Evolutionary conservation across 2,797 vertebrate species (phyloP), one percentile per base, ranked within the genome.

Genomic region (Pseudopleuronectes americanus): DNA sequence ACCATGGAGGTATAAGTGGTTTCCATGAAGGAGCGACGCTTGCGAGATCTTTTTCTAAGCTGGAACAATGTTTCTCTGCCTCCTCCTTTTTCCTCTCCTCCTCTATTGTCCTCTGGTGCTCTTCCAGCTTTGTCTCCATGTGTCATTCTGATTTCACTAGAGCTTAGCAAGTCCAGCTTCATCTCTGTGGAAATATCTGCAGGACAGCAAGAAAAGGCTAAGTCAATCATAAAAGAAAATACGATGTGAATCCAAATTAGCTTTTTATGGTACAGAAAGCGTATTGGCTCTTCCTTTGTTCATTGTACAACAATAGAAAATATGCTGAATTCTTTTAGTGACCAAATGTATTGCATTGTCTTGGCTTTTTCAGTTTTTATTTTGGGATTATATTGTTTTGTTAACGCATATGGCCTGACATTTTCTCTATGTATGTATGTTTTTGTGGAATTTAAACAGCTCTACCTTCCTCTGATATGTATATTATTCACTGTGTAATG

Each of bases 21-120:
- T 84, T 95, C 93, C 89, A 95, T 80, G 70, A 91, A 95, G 47
- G 95, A 95, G 10, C 94, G 93, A 0, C 94, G 93, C 67, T 95
- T 95, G 14, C 90, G 89, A 47, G 90, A 93, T 74, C 90, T 92
- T 79, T 90, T 93, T 61, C 88, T 83, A 51, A 93, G 84, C 64
- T 90, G 86, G 33, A 83, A 80, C 53, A 87, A 61, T 2, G 87
- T 86, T 57, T 88, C 88, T 71, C 57, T 56, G 38, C 61, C 77
- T 70, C 80, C 81, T 60, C 68, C 79, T 71, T 86, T 65, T 45
- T 85, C 77, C 0, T 55, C 59, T 19, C 9, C 52, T 49, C 23
- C 70, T 24, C 19, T 55, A 26, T 53, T 63, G n/a, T 74, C 60
- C 33, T 49, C 64, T 55, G 58, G 71, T 66, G 38, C 67, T 48